A percentile compares a stretch with the other conserved stretches of the same genome.
Evolutionary conservation across 2,113 vertebrate species (phyloP).

Genomic region (Malurus alboscapulatus): DNA sequence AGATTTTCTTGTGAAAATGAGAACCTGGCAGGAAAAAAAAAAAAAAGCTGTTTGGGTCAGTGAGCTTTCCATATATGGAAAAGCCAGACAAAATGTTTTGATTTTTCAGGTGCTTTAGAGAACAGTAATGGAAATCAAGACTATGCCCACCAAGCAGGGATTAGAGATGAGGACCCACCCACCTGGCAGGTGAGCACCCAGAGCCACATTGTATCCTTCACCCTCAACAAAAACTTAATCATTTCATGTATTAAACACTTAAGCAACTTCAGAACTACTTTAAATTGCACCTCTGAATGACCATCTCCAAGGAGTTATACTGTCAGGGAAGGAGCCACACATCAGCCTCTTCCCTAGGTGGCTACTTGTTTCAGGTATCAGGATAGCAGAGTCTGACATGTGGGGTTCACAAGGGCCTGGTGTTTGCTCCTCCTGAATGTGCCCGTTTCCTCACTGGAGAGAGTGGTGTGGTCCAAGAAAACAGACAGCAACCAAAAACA

Average conservation of each 20-base stretch:
- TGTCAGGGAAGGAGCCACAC: neutral
- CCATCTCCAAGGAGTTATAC: neutral
- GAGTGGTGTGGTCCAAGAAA: neutral
- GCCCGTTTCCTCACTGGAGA: neutral
- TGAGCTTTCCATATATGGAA: neutral
- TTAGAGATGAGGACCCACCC: neutral
- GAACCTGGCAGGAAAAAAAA: neutral
- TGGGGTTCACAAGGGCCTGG: neutral
- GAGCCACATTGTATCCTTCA: neutral
- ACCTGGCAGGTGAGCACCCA: neutral
- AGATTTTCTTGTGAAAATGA: neutral
- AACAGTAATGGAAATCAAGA: neutral
- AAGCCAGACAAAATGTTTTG: neutral
- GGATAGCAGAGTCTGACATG: neutral
- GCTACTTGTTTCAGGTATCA: neutral
- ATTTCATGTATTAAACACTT: neutral
- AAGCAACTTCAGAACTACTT: neutral
- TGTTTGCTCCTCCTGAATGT: neutral
- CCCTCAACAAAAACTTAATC: neutral
- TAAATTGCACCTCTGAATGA: neutral
- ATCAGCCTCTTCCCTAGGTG: neutral
- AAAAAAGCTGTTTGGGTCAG: neutral
- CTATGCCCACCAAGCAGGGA: neutral
- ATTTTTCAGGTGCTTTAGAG: neutral
- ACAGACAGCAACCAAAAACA: neutral